A percentile compares a stretch with the other conserved stretches of the same genome.
phyloP scores from a whole-genome alignment of 2,797 vertebrate genomes.

The Coregonus suidteri region DNA sequence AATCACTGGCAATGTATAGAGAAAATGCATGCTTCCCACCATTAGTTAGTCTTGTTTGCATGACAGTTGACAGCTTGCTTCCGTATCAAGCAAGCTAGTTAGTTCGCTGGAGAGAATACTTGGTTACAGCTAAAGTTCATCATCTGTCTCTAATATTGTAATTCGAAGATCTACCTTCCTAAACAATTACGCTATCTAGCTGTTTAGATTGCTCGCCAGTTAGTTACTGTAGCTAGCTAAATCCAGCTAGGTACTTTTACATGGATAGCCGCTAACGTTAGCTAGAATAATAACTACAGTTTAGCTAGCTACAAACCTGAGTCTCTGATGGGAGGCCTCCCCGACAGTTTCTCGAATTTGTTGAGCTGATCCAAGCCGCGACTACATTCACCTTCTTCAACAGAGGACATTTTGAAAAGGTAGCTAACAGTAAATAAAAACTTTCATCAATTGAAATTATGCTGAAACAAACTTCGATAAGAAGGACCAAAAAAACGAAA shows the following conservation, averaged over 20 bases:
- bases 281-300: conserved; percentile 23
- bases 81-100: not conserved
- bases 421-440: conserved; percentile 21
- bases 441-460: not conserved
- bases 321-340: conserved; percentile 79
- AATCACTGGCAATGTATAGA: not conserved
- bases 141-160: not conserved
- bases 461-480: conserved; percentile 29
- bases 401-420: conserved; percentile 57
- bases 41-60: not conserved
- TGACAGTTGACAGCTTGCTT: not conserved
- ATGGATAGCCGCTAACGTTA: not conserved
- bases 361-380: conserved; percentile 77
- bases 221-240: not conserved
- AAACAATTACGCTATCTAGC: no score
- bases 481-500: conserved; percentile 27
- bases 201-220: not conserved
- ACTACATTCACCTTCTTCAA: conserved; percentile 33
- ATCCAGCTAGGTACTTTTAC: not conserved
- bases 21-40: not conserved
- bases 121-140: not conserved
- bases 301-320: conserved; percentile 80
- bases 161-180: not conserved
- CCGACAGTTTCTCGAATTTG: conserved; percentile 88
- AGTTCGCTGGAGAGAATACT: no score